Evolutionary conservation across 2,888 invertebrate species (phyloP).

Genomic region (Chirona hameri): DNA sequence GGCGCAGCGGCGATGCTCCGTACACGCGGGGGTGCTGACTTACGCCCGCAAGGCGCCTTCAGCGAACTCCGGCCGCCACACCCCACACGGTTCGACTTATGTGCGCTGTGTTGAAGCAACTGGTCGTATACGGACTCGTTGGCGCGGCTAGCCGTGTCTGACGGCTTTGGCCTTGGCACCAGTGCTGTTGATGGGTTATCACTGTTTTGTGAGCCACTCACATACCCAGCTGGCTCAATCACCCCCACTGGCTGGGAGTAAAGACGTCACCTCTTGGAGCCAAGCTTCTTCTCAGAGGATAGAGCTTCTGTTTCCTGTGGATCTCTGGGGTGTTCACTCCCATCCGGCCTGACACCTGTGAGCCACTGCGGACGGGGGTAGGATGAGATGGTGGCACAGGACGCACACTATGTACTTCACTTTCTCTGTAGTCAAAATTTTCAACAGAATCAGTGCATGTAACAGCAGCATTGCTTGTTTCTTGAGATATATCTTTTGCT

Average conservation of each 20-base stretch:
- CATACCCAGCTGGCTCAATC: not conserved
- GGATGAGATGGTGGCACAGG: too few species aligned
- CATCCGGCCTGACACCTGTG: too few species aligned
- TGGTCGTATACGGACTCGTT: not conserved
- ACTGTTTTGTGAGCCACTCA: not conserved
- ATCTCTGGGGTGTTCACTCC: too few species aligned
- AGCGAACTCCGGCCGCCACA: too few species aligned
- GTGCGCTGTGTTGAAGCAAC: not conserved
- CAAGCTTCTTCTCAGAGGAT: not conserved
- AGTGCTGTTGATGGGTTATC: not conserved
- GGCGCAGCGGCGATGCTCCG: not conserved
- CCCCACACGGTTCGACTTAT: not conserved
- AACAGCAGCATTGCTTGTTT: too few species aligned
- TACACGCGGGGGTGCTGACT: not conserved
- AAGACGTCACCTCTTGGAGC: not conserved
- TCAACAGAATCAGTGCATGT: too few species aligned
- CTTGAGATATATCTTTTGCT: too few species aligned
- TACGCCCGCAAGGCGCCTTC: not conserved
- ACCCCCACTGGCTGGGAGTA: not conserved
- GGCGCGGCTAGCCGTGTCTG: not conserved
- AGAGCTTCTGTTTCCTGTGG: too few species aligned
- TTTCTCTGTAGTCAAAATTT: too few species aligned
- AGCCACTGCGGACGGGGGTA: too few species aligned
- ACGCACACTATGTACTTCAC: too few species aligned
- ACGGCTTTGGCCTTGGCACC: not conserved